Conservation (phyloP, 1,140 invertebrate species). For the Nixonia krombeini region DNA sequence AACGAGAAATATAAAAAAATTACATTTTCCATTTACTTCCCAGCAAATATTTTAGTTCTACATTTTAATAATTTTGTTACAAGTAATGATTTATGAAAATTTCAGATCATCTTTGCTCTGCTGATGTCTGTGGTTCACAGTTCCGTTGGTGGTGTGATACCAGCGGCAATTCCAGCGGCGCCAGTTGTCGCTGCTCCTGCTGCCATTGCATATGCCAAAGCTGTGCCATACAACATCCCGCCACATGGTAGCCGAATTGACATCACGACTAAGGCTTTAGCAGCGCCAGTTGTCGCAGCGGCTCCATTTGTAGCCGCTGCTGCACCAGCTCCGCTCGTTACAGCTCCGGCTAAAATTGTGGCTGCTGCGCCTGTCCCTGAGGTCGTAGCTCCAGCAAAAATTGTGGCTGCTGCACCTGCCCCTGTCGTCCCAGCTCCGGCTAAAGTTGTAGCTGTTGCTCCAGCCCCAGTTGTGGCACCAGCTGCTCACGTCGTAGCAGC, state of each 20-base stretch:
- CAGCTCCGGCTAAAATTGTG: too few species aligned
- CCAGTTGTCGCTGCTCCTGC: constrained; percentile 53
- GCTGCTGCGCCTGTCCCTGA: too few species aligned
- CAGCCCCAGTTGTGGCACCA: constrained; percentile 61
- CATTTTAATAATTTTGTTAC: neutral
- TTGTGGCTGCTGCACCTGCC: too few species aligned
- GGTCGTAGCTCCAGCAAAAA: too few species aligned
- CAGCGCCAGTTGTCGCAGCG: constrained; percentile 36
- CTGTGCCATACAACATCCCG: constrained; percentile 72
- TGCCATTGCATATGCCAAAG: constrained; percentile 53
- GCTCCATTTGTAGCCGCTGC: constrained; percentile 12
- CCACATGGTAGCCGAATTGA: constrained; percentile 73
- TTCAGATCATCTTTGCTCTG: constrained; percentile 39
- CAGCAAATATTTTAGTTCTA: neutral
- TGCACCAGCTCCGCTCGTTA: neutral
- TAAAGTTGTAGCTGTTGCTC: constrained; percentile 25
- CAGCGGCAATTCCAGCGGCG: constrained; percentile 40
- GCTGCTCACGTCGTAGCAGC: constrained; percentile 41
- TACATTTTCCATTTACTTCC: too few species aligned
- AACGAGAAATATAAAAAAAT: too few species aligned
- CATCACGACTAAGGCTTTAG: constrained; percentile 66
- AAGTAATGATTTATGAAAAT: constrained; percentile 14
- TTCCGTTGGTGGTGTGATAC: constrained; percentile 51
- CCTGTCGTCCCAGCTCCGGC: too few species aligned
- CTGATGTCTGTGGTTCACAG: constrained; percentile 19